Evolutionary conservation across 2,797 vertebrate genomes (phyloP).

Genomic region (Adrianichthys oophorus): DNA sequence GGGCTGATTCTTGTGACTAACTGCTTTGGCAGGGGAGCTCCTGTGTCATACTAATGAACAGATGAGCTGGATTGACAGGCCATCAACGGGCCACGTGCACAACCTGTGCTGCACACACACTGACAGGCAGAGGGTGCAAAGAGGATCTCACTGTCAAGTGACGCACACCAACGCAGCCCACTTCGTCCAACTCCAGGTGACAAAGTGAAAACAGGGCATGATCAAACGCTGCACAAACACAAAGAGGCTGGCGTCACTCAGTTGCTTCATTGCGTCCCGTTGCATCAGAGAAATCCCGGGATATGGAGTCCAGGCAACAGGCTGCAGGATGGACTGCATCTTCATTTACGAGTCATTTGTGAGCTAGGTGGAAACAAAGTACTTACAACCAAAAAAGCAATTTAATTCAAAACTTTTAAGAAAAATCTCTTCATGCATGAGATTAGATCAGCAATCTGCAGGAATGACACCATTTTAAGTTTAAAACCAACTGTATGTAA

Average conservation of each 20-base stretch:
- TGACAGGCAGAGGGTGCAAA: constrained; percentile 19
- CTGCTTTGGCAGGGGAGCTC: constrained; percentile 77
- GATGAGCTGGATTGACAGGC: constrained; percentile 70
- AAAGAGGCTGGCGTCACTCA: constrained; percentile 70
- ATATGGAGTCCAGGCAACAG: constrained; percentile 51
- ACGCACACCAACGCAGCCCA: constrained; percentile 23
- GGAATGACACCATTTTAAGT: no score
- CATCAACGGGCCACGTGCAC: constrained; percentile 41
- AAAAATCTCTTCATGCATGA: no score
- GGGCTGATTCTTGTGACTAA: constrained; percentile 80
- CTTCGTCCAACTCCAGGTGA: constrained; percentile 22
- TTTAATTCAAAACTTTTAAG: no score
- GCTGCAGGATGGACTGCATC: constrained; percentile 32
- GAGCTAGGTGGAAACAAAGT: constrained; percentile 22
- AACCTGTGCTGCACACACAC: constrained; percentile 36
- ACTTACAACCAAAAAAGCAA: no score
- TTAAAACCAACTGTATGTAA: no score
- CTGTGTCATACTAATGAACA: constrained; percentile 80
- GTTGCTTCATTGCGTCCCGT: constrained; percentile 79
- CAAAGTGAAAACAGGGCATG: constrained; percentile 32
- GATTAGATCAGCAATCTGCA: no score
- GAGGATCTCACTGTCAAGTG: constrained; percentile 29
- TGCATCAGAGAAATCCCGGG: constrained; percentile 82
- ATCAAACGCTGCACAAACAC: constrained; percentile 52
- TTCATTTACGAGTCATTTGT: constrained; percentile 9